phyloP scores from a whole-genome alignment of 2,888 invertebrate genomes.

The Rhamnusium bicolor region DNA sequence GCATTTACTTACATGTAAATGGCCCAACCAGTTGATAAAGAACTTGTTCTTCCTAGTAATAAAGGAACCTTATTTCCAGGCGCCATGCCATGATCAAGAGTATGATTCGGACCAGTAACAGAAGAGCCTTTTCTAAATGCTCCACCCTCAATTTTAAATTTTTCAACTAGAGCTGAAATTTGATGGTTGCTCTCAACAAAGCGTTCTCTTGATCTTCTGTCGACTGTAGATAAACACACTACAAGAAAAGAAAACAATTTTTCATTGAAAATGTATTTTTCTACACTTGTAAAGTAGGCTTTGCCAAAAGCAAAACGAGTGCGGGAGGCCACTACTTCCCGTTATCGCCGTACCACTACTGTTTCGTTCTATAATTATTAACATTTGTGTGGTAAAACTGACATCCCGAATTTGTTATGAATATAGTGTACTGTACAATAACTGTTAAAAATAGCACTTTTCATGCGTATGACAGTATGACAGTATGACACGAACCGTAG shows the following conservation, averaged over 20 bases:
- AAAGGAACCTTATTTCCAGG: conserved; percentile 80
- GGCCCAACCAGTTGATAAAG: conserved; percentile 79
- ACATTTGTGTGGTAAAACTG: too few species aligned
- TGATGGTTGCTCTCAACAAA: conserved; percentile 95
- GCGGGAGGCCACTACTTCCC: too few species aligned
- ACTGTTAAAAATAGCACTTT: too few species aligned
- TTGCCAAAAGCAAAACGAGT: too few species aligned
- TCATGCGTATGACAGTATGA: too few species aligned
- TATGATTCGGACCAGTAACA: conserved; percentile 74
- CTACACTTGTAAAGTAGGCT: too few species aligned
- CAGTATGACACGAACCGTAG: too few species aligned
- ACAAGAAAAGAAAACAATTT: conserved; percentile 60
- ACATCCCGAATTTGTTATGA: too few species aligned
- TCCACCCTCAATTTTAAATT: conserved; percentile 90
- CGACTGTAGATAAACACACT: conserved; percentile 86
- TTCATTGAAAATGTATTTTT: background rate
- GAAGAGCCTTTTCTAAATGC: conserved; percentile 78
- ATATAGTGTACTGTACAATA: too few species aligned
- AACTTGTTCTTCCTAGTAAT: conserved; percentile 82
- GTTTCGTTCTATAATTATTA: too few species aligned
- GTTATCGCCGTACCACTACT: too few species aligned
- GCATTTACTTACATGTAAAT: conserved; percentile 76
- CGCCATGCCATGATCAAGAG: conserved; percentile 71
- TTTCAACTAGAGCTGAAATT: conserved; percentile 91
- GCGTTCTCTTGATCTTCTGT: conserved; percentile 88